Percentiles rank a stretch among this genome's conserved stretches.
These are phyloP conservation scores for Cheilosia vulpina DNA, from an alignment of 2,888 invertebrate species.

Conservation along the genomic window DNA sequence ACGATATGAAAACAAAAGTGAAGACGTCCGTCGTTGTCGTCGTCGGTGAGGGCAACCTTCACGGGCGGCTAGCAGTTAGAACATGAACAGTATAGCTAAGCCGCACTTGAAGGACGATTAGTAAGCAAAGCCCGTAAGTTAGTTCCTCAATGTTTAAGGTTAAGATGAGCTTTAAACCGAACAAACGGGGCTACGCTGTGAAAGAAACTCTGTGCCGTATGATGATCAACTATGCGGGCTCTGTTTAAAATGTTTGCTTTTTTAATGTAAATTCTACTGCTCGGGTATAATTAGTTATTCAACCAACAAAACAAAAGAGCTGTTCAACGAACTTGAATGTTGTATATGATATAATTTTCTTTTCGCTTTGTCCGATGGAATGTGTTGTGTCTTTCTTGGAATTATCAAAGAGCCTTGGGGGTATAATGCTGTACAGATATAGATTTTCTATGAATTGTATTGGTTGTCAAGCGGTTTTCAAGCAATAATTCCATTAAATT, in stretches of 20 bases:
- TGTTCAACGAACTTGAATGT: constrained; percentile 26
- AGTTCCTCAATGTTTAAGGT: constrained; percentile 5
- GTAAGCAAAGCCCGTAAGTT: constrained; percentile 25
- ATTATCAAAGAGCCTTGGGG: constrained; percentile 18
- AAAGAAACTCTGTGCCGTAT: not conserved
- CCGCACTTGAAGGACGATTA: constrained; percentile 54
- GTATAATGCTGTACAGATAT: not conserved
- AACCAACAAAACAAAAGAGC: constrained; percentile 38
- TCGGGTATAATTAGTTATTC: not conserved
- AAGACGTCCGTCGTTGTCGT: not conserved
- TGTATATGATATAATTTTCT: constrained; percentile 1
- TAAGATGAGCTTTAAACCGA: too few relatives aligned
- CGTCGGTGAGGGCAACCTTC: constrained; percentile 55
- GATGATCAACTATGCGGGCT: too few relatives aligned
- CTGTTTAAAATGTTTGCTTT: too few relatives aligned
- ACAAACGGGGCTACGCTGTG: constrained; percentile 23
- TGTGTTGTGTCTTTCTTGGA: constrained; percentile 31
- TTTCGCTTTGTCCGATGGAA: not conserved
- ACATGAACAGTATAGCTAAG: constrained; percentile 29
- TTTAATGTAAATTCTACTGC: too few relatives aligned
- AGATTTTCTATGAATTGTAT: not conserved
- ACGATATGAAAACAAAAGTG: constrained; percentile 17
- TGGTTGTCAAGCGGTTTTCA: constrained; percentile 13
- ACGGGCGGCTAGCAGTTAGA: constrained; percentile 59
- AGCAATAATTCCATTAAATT: constrained; percentile 34